These are phyloP conservation scores for Rhinella marina DNA, from an alignment of 2,797 vertebrate genomes.

Conservation along the genomic window DNA sequence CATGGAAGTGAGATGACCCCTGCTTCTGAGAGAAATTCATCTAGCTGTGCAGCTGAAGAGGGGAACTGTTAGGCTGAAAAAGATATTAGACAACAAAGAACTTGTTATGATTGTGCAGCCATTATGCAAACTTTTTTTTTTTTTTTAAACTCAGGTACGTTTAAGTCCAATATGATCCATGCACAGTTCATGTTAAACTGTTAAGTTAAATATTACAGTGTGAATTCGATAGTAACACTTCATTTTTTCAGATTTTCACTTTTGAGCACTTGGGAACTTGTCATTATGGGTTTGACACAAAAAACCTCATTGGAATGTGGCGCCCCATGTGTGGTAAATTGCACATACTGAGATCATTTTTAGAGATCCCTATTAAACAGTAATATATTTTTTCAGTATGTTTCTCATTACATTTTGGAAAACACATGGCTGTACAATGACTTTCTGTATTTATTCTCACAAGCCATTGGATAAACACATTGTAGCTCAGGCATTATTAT, in stretches of 20 bases:
- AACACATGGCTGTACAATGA: constrained; percentile 41
- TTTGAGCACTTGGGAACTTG: neutral
- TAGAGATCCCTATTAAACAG: constrained; percentile 17
- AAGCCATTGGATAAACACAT: constrained; percentile 24
- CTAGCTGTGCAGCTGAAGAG: too few relatives aligned
- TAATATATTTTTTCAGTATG: constrained; percentile 15
- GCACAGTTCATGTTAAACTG: too few relatives aligned
- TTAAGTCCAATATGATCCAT: too few relatives aligned
- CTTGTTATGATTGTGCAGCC: too few relatives aligned
- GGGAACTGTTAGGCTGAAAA: too few relatives aligned
- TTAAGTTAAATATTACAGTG: neutral
- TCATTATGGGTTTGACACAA: neutral
- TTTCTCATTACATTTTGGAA: constrained; percentile 47
- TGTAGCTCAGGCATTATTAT: constrained; percentile 1
- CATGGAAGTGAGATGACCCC: too few relatives aligned
- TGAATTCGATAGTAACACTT: neutral
- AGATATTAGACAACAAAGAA: too few relatives aligned
- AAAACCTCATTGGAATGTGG: neutral
- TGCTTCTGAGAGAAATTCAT: too few relatives aligned
- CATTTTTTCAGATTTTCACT: neutral
- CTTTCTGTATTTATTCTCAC: neutral
- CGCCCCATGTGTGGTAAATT: constrained; percentile 28
- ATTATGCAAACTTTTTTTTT: too few relatives aligned
- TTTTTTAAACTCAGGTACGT: too few relatives aligned
- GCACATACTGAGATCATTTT: constrained; percentile 9